phyloP scores from a whole-genome alignment of 2,888 invertebrate genomes.

The Perizoma affinitatum region DNA sequence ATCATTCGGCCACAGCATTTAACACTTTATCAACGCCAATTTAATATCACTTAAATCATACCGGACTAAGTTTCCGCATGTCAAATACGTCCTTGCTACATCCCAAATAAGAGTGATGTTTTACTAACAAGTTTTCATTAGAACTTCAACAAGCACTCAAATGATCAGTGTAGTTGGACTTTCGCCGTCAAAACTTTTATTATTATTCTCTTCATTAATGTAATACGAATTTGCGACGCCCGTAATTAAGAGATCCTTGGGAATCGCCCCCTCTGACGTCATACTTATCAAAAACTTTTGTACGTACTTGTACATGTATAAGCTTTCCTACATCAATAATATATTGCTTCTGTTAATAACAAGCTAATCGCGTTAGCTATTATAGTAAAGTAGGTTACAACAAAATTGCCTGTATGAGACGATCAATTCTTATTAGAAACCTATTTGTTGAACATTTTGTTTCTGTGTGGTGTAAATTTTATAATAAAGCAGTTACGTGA shows the following conservation, averaged over 20 bases:
- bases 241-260: constrained; percentile 80
- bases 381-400: constrained; percentile 53
- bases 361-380: constrained; percentile 66
- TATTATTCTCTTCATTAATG: constrained; percentile 83
- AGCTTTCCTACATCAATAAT: constrained; percentile 61
- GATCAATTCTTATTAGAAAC: constrained; percentile 63
- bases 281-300: constrained; percentile 74
- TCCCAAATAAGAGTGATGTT: constrained; percentile 68
- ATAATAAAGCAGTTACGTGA: constrained; percentile 36
- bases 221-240: constrained; percentile 78
- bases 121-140: constrained; percentile 79
- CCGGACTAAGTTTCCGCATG: constrained; percentile 16
- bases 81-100: constrained; percentile 56
- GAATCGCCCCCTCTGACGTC: constrained; percentile 73
- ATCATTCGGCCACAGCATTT: constrained; percentile 9
- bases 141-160: constrained; percentile 78
- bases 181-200: constrained; percentile 79
- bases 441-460: constrained; percentile 57
- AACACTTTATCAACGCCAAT: constrained; percentile 28
- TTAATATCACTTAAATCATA: constrained; percentile 13
- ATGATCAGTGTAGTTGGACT: constrained; percentile 75
- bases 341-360: constrained; percentile 65
- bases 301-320: constrained; percentile 54
- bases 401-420: constrained; percentile 48
- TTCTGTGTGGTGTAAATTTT: constrained; percentile 36